phyloP scores from a whole-genome alignment of 2,888 invertebrate species.

The Monochamus alternatus region DNA sequence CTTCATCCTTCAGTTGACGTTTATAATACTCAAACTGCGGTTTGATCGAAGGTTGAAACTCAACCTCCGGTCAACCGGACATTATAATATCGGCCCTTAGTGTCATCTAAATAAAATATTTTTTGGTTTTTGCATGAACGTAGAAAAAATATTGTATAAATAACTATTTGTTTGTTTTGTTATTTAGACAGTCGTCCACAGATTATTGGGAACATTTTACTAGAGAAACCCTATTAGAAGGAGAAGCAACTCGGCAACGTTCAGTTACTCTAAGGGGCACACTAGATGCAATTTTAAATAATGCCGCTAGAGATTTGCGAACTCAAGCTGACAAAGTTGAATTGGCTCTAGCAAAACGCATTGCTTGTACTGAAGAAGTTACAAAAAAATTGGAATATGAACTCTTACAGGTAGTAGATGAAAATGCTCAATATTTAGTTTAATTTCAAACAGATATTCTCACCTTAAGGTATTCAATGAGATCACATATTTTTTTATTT shows the following conservation, averaged over 20 bases:
- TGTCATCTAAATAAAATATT: no score
- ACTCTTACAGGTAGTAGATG: slow-evolving; percentile 71
- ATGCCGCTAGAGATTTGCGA: slow-evolving; percentile 86
- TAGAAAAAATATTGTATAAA: no score
- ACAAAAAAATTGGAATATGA: slow-evolving; percentile 81
- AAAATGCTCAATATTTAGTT: background rate
- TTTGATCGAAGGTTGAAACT: no score
- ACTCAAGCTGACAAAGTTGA: slow-evolving; percentile 89
- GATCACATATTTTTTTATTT: no score
- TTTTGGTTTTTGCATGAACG: no score
- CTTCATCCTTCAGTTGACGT: no score
- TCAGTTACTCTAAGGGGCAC: slow-evolving; percentile 82
- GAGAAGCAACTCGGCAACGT: slow-evolving; percentile 83
- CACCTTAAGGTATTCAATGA: no score
- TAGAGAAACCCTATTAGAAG: slow-evolving; percentile 82
- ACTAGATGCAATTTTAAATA: slow-evolving; percentile 81
- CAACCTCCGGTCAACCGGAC: no score
- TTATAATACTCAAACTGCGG: no score
- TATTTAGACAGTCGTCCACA: slow-evolving; percentile 83
- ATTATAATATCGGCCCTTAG: no score
- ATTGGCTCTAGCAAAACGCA: slow-evolving; percentile 81
- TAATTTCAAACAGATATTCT: no score
- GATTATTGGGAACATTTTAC: slow-evolving; percentile 91
- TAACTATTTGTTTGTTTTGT: no score
- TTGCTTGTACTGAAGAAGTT: slow-evolving; percentile 85